phyloP scores from a whole-genome alignment of 2,888 invertebrate species.

The Harpagoxenus sublaevis region DNA sequence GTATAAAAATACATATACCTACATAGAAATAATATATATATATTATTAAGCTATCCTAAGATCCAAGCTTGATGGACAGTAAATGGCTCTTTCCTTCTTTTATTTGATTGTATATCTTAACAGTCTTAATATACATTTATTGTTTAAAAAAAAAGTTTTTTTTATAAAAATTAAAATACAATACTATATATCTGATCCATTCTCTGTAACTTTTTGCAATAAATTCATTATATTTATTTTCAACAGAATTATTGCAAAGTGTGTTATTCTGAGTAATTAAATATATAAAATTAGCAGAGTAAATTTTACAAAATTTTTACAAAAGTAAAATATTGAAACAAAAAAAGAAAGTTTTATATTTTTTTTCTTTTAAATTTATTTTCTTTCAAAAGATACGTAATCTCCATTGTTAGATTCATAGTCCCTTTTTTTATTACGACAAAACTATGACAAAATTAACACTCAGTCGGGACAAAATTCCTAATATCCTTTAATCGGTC shows the following conservation, averaged over 20 bases:
- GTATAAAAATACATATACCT: too few species aligned
- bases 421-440: background rate
- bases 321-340: background rate
- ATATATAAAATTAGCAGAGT: background rate
- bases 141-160: background rate
- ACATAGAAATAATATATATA: too few species aligned
- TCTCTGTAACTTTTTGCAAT: background rate
- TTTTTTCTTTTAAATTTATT: background rate
- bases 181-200: background rate
- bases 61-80: too few species aligned
- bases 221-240: background rate
- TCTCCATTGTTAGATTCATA: background rate
- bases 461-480: background rate
- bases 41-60: too few species aligned
- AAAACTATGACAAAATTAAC: background rate
- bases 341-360: background rate
- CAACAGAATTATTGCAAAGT: background rate
- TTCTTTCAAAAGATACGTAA: background rate
- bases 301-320: background rate
- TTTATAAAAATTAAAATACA: background rate
- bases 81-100: too few species aligned
- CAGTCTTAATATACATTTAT: too few species aligned
- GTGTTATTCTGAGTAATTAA: background rate
- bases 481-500: background rate
- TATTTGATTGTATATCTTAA: too few species aligned